phyloP scores from a whole-genome alignment of 2,113 vertebrate species.

The Petromus typicus region DNA sequence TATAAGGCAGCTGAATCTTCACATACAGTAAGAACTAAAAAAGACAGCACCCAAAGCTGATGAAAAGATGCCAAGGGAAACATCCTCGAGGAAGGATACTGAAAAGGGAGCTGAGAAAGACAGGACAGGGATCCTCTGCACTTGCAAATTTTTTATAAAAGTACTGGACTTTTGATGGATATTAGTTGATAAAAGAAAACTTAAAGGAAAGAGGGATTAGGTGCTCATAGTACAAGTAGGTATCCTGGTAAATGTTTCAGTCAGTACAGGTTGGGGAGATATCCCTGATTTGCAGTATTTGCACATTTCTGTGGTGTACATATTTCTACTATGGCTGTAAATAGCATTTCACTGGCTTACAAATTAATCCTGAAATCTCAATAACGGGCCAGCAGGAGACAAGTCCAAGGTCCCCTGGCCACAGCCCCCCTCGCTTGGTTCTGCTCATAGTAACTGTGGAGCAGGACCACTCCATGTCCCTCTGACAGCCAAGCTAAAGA shows the following conservation, averaged over 20 bases:
- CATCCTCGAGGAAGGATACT: neutral
- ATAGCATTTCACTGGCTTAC: neutral
- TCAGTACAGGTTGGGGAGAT: too few relatives aligned
- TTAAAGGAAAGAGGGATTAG: neutral
- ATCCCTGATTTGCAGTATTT: neutral
- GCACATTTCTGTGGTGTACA: neutral
- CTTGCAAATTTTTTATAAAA: neutral
- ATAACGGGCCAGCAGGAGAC: neutral
- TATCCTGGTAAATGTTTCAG: neutral
- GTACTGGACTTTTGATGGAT: neutral
- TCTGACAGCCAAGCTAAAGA: neutral
- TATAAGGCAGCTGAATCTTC: neutral
- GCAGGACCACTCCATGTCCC: neutral
- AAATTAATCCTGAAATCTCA: conserved; percentile 33
- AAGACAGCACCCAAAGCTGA: neutral
- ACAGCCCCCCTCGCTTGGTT: neutral
- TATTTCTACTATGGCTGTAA: neutral
- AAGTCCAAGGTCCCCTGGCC: neutral
- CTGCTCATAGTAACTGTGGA: neutral
- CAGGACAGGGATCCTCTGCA: neutral
- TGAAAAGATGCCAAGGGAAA: neutral
- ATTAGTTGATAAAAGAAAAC: conserved; percentile 29
- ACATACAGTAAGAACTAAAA: conserved; percentile 3
- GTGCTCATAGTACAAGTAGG: neutral
- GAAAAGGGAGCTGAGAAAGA: neutral